Evolutionary conservation across 2,888 invertebrate species (phyloP).

Genomic region (Labia minor): DNA sequence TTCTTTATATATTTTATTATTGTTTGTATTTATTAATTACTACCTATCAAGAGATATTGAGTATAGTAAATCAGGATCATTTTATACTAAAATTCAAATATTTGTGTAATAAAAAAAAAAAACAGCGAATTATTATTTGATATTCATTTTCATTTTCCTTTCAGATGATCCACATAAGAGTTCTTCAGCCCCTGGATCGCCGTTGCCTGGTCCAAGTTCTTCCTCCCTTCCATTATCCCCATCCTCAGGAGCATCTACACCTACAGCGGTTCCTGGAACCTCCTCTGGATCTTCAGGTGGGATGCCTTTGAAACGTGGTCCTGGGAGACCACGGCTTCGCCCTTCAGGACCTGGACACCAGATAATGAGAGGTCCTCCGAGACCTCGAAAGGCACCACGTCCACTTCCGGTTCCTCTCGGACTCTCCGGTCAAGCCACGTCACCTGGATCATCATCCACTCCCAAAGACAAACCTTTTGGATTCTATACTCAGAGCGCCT

Average conservation of each 20-base stretch:
- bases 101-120: too few species aligned
- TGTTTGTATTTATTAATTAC: too few species aligned
- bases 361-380: conserved; percentile 47
- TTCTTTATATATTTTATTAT: too few species aligned
- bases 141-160: background rate
- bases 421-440: conserved; percentile 19
- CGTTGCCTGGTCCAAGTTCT: background rate
- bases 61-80: too few species aligned
- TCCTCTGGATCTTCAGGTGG: conserved; percentile 13
- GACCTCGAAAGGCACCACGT: conserved; percentile 38
- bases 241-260: conserved; percentile 14
- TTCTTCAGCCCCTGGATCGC: background rate
- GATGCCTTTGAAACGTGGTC: conserved; percentile 46
- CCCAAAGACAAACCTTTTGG: conserved; percentile 22
- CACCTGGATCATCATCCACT: background rate
- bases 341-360: conserved; percentile 54
- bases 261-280: conserved; percentile 4
- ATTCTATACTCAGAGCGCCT: conserved; percentile 24
- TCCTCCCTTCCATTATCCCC: background rate
- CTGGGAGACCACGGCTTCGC: conserved; percentile 55
- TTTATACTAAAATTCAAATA: too few species aligned
- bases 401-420: conserved; percentile 24
- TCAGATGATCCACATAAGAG: background rate
- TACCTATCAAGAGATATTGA: too few species aligned
- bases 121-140: too few species aligned